A percentile compares a stretch with the other conserved stretches of the same genome.
Evolutionary conservation across 92 coral and sea anemone genomes (phyloP).

Genomic region (Porites rus): DNA sequence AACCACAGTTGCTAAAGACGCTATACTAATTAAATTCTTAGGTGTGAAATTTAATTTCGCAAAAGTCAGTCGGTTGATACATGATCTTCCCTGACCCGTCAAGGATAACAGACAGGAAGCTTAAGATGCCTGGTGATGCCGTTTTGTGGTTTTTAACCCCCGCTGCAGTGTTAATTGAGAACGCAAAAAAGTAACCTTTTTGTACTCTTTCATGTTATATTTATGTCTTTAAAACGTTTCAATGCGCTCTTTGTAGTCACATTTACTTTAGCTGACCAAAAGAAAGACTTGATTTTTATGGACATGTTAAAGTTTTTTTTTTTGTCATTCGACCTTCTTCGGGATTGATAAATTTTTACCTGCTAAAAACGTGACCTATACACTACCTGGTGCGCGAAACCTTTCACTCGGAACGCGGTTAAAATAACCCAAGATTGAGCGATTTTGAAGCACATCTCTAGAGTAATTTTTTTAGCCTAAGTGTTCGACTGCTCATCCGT

Average conservation of each 20-base stretch:
- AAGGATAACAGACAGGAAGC: constrained; percentile 4
- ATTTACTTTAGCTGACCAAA: not conserved
- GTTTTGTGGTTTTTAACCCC: not conserved
- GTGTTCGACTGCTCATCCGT: too few relatives aligned
- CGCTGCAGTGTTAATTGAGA: not conserved
- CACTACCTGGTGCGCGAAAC: too few relatives aligned
- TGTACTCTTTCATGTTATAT: not conserved
- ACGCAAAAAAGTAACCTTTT: too few relatives aligned
- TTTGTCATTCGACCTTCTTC: not conserved
- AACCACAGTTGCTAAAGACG: constrained; percentile 17
- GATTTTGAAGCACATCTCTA: too few relatives aligned
- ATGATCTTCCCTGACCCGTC: not conserved
- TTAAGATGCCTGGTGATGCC: not conserved
- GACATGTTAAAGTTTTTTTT: not conserved
- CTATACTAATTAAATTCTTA: not conserved
- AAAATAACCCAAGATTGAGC: too few relatives aligned
- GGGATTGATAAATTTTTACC: too few relatives aligned
- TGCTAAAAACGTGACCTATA: too few relatives aligned
- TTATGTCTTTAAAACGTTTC: not conserved
- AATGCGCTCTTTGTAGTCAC: not conserved
- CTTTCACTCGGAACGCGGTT: too few relatives aligned
- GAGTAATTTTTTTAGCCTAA: too few relatives aligned
- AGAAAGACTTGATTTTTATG: not conserved
- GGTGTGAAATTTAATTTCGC: constrained; percentile 13
- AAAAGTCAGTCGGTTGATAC: not conserved